Conservation (phyloP, 2,797 vertebrate species). For the Arrhamphus sclerolepis region DNA sequence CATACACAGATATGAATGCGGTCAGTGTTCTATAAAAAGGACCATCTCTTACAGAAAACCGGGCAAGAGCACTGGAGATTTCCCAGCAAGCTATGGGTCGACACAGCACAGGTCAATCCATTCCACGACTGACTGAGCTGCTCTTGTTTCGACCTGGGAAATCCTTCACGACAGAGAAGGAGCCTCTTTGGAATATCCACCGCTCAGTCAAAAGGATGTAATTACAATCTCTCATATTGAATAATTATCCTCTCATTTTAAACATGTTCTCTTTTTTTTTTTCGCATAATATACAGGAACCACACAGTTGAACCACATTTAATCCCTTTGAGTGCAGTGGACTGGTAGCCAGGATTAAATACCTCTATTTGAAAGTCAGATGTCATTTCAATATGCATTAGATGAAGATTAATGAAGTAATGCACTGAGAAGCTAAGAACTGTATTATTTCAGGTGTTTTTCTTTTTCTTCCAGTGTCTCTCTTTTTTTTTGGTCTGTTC, state of each 20-base stretch:
- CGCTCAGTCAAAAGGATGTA: slow-evolving; percentile 69
- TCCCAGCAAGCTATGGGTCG: slow-evolving; percentile 47
- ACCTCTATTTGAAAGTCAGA: slow-evolving; percentile 37
- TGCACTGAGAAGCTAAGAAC: slow-evolving; percentile 15
- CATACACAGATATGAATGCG: slow-evolving; percentile 22
- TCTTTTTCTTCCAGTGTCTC: background rate
- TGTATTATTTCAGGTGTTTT: background rate
- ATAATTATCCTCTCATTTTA: slow-evolving; percentile 73
- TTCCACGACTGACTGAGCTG: slow-evolving; percentile 38
- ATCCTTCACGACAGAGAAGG: slow-evolving; percentile 54
- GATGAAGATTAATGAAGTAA: slow-evolving; percentile 45
- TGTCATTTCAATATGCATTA: slow-evolving; percentile 48
- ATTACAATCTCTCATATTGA: slow-evolving; percentile 76
- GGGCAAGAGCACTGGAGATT: slow-evolving; percentile 36
- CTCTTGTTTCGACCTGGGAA: slow-evolving; percentile 53
- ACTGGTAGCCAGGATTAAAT: slow-evolving; percentile 59
- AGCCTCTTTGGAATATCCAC: slow-evolving; percentile 66
- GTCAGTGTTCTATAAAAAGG: slow-evolving; percentile 27
- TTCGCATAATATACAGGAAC: slow-evolving; percentile 68
- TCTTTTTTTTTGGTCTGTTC: background rate
- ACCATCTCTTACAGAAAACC: slow-evolving; percentile 27
- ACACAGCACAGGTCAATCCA: slow-evolving; percentile 45
- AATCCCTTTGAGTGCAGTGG: slow-evolving; percentile 60
- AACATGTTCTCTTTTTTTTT: slow-evolving; percentile 65
- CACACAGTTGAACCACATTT: slow-evolving; percentile 69